Evolutionary conservation across 37 sponge, comb jelly and placozoan species (phyloP).

Genomic region (Ephydatia muelleri): DNA sequence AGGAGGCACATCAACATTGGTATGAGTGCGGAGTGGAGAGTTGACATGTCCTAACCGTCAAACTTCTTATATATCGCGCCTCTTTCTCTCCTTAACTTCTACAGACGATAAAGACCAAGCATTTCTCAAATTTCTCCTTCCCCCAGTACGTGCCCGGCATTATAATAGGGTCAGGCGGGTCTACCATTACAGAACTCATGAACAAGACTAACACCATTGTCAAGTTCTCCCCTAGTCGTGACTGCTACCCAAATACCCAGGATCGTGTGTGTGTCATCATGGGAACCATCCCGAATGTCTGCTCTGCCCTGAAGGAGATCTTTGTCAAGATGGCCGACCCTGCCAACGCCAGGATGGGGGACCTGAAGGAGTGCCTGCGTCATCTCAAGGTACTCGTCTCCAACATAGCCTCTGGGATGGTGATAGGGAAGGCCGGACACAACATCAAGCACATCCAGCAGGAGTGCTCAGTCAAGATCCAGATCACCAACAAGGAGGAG

Average conservation of each 20-base stretch:
- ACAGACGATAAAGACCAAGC: slow-evolving; percentile 3
- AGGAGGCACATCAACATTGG: background rate
- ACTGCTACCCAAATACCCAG: slow-evolving; percentile 80
- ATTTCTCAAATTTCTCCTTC: slow-evolving; percentile 86
- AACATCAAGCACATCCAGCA: slow-evolving; percentile 81
- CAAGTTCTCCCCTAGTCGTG: slow-evolving; percentile 82
- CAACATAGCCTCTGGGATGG: slow-evolving; percentile 88
- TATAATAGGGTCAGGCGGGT: slow-evolving; percentile 92
- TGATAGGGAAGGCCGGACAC: slow-evolving; percentile 91
- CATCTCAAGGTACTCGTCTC: slow-evolving; percentile 85
- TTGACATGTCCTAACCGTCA: background rate
- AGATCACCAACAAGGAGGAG: slow-evolving; percentile 81
- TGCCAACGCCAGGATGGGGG: slow-evolving; percentile 18
- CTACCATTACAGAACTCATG: slow-evolving; percentile 78
- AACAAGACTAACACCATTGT: slow-evolving; percentile 62
- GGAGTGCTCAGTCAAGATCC: slow-evolving; percentile 75
- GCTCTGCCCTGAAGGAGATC: slow-evolving; percentile 29
- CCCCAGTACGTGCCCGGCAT: slow-evolving; percentile 85
- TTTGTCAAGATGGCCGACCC: slow-evolving; percentile 43
- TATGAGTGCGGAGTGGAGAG: background rate
- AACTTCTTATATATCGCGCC: background rate
- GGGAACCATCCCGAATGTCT: slow-evolving; percentile 54
- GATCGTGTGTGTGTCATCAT: slow-evolving; percentile 81
- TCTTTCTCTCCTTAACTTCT: too few species aligned
- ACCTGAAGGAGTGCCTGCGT: slow-evolving; percentile 18